Conservation (phyloP, 2,888 invertebrate genomes). For the Tanytarsus gracilentus region DNA sequence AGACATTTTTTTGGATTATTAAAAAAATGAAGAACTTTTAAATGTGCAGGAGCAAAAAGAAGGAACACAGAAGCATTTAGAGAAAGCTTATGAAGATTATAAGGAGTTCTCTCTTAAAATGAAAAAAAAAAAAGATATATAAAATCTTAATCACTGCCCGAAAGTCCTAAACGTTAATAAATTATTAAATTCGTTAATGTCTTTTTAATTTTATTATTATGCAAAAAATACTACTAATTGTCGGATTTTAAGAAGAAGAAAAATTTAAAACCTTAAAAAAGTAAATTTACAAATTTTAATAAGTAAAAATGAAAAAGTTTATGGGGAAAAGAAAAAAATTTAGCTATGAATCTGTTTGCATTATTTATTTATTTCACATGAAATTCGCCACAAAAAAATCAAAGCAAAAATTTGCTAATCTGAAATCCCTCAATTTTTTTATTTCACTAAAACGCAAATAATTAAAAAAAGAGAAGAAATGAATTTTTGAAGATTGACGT, state of each 20-base stretch:
- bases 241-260: too few species aligned
- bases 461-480: neutral
- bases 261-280: too few species aligned
- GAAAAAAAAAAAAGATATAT: too few species aligned
- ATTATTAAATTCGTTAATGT: neutral
- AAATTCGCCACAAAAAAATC: neutral
- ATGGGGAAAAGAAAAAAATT: neutral
- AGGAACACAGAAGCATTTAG: too few species aligned
- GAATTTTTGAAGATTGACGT: slow-evolving; percentile 11
- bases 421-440: neutral
- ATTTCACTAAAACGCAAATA: neutral
- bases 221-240: neutral
- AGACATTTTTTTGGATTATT: too few species aligned
- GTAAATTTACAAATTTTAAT: too few species aligned
- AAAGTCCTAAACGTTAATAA: slow-evolving; percentile 13
- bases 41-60: too few species aligned
- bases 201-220: neutral
- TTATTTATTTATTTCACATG: too few species aligned
- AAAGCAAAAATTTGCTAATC: neutral
- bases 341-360: neutral
- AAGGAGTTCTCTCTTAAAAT: too few species aligned
- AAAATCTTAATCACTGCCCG: slow-evolving; percentile 26
- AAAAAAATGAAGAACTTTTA: too few species aligned
- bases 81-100: too few species aligned
- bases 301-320: neutral